Percentiles rank a stretch among this genome's conserved stretches.
These are phyloP conservation scores for Parnassius glacialis DNA, from an alignment of 2,888 invertebrate genomes.

Conservation along the genomic window DNA sequence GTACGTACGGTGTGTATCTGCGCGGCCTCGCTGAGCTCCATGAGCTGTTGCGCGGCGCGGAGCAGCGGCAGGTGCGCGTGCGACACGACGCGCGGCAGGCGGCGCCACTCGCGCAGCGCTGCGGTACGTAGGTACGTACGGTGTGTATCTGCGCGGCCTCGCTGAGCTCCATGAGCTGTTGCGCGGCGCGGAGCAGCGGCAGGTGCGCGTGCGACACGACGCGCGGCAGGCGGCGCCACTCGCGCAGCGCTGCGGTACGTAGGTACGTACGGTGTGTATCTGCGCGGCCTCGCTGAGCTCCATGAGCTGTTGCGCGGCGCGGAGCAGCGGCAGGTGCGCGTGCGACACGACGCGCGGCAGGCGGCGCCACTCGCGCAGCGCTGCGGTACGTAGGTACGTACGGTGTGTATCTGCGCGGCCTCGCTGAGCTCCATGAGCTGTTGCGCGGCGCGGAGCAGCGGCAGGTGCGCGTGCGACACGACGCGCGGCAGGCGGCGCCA, in stretches of 20 bases:
- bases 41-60: constrained; percentile 91
- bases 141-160: constrained; percentile 82
- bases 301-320: constrained; percentile 95
- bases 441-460: constrained; percentile 84
- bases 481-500: constrained; percentile 87
- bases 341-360: constrained; percentile 96
- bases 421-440: constrained; percentile 84
- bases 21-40: constrained; percentile 70
- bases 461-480: constrained; percentile 94
- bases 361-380: constrained; percentile 46
- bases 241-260: no score
- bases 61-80: constrained; percentile 82
- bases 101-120: neutral
- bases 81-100: neutral
- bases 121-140: no score
- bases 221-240: constrained; percentile 82
- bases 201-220: constrained; percentile 97
- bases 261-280: constrained; percentile 58
- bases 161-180: constrained; percentile 84
- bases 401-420: constrained; percentile 95
- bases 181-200: constrained; percentile 92
- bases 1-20: constrained; percentile 49
- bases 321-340: constrained; percentile 94
- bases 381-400: constrained; percentile 34
- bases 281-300: constrained; percentile 82